Base-by-base conservation (phyloP, 2,888 invertebrate genomes). In the Monoplex corrugatus region DNA sequence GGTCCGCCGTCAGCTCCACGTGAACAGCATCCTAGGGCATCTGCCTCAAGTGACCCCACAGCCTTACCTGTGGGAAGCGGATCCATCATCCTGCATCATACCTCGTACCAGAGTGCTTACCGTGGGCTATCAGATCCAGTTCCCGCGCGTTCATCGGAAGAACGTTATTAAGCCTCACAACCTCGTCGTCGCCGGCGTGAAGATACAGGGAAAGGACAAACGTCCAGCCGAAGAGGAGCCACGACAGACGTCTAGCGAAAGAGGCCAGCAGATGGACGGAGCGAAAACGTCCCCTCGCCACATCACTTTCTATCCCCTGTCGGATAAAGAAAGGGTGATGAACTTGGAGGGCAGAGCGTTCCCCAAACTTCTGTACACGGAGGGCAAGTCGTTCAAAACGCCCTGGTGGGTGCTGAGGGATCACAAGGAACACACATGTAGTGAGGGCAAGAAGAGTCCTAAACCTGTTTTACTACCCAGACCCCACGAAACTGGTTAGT, bases 51-150 rank as follows among this genome's bases (percentile, higher is more conserved):
- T 32, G 6, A 2, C 68, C 2, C 68, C 68, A 28, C 28, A 23
- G 6, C 68, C 68, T 28, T 68, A n/a, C 68, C 23, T 8, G n/a
- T 68, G 68, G 68, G 32, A 68, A n/a, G n/a, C 68, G n/a, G 68
- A 68, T n/a, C n/a, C 1, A 8, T 3, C 68, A 2, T 68, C 68
- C 16, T 3, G 2, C 8, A 32, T 68, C 28, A 32, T 68, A 6
- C 68, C 68, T 2, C 68, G 68, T 2, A 68, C 13, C 2, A 28
- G 68, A 23, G 68, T 68, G n/a, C 28, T 68, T 2, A 68, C 68
- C 68, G n/a, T 68, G 68, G 68, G 68, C n/a, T 63, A 68, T n/a
- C 68, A 68, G 68, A 68, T 68, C 68, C 68, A 28, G 23, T 68
- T 23, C 68, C 68, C n/a, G n/a, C n/a, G n/a, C 68, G 28, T 23